Evolutionary conservation across 2,797 vertebrate species (phyloP).

Genomic region (Microchirus variegatus): DNA sequence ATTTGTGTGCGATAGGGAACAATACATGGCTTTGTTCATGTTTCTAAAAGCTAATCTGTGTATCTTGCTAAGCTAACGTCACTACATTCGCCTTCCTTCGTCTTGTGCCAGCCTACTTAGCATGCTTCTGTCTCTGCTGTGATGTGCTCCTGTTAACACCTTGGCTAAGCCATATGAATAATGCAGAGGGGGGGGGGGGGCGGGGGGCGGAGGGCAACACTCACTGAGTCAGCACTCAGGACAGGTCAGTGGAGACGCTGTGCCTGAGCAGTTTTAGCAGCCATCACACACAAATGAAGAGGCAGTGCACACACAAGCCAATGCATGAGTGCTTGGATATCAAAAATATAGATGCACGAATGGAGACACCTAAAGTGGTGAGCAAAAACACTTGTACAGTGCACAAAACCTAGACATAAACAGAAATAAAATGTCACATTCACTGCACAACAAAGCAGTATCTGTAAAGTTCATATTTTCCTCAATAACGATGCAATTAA

Average conservation of each 20-base stretch:
- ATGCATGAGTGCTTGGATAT: not conserved
- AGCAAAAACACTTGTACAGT: not conserved
- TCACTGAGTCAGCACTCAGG: constrained; percentile 70
- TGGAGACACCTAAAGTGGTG: not conserved
- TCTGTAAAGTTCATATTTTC: too few species aligned
- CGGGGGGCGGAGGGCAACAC: constrained; percentile 25
- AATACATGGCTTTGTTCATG: constrained; percentile 12
- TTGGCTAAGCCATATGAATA: constrained; percentile 70
- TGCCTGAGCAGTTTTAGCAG: constrained; percentile 44
- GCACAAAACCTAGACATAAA: not conserved
- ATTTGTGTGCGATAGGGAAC: constrained; percentile 11
- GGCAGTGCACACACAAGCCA: constrained; percentile 8
- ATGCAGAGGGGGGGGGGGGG: constrained; percentile 54
- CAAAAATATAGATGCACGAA: constrained; percentile 8
- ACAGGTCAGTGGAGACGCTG: constrained; percentile 64
- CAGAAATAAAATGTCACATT: too few species aligned
- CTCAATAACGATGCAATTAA: too few species aligned
- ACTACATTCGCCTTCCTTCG: constrained; percentile 14
- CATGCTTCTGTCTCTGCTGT: constrained; percentile 43
- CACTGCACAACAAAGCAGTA: too few species aligned
- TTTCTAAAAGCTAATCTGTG: constrained; percentile 35
- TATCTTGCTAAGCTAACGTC: constrained; percentile 23
- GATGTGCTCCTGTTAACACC: constrained; percentile 71
- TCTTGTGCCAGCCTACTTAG: constrained; percentile 57
- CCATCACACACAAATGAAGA: constrained; percentile 28